Conservation (phyloP, 1,140 invertebrate genomes). For the Ptiloglossa arizonensis region DNA sequence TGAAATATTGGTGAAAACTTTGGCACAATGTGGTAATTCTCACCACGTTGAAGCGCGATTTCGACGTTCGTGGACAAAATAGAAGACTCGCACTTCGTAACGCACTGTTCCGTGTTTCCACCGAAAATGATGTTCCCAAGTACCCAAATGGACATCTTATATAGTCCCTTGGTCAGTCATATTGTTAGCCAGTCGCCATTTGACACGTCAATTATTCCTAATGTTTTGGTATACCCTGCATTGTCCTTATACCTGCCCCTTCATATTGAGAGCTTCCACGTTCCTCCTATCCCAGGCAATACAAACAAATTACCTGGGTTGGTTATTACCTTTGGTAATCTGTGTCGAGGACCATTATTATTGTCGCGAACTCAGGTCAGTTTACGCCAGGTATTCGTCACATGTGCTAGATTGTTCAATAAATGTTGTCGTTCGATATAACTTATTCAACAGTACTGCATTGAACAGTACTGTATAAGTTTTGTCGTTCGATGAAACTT, state of each 20-base stretch:
- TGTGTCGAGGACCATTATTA: background rate
- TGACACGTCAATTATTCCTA: background rate
- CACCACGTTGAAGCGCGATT: background rate
- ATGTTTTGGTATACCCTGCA: background rate
- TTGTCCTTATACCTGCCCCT: conserved; percentile 1
- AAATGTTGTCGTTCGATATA: too few relatives aligned
- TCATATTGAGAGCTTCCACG: too few relatives aligned
- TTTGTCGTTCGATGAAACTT: too few relatives aligned
- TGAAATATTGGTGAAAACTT: background rate
- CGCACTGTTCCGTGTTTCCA: background rate
- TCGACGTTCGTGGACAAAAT: too few relatives aligned
- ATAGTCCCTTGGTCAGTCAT: background rate
- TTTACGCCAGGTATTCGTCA: background rate
- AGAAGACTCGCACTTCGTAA: background rate
- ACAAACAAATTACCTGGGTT: background rate
- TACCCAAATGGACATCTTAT: conserved; percentile 5
- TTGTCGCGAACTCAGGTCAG: background rate
- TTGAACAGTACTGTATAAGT: too few relatives aligned
- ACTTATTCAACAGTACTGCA: too few relatives aligned
- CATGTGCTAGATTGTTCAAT: too few relatives aligned
- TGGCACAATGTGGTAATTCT: background rate
- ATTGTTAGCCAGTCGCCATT: background rate
- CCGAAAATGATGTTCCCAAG: background rate
- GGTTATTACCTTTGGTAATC: background rate
- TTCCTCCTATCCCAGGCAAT: too few relatives aligned